Evolutionary conservation across 2,888 invertebrate genomes (phyloP).

Genomic region (Nephrotoma guestfalica): DNA sequence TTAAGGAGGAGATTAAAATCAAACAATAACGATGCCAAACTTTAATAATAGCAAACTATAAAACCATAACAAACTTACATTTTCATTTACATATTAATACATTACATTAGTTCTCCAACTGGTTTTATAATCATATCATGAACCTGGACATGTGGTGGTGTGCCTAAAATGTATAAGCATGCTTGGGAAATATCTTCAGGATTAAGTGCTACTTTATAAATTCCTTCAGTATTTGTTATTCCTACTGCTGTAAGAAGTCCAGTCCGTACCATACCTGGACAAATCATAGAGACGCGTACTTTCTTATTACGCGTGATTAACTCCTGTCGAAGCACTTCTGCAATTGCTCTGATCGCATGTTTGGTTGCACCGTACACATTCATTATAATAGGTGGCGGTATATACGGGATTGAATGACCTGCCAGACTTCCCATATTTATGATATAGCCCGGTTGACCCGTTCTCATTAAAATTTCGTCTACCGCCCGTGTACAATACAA

Average conservation of each 20-base stretch:
- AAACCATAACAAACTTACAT: too few species aligned
- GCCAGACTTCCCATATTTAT: slow-evolving; percentile 31
- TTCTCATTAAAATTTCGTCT: slow-evolving; percentile 33
- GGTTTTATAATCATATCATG: too few species aligned
- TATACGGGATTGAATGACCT: slow-evolving; percentile 31
- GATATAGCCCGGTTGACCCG: slow-evolving; percentile 30
- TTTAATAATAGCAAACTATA: too few species aligned
- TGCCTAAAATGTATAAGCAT: too few species aligned
- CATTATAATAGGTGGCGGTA: slow-evolving; percentile 12
- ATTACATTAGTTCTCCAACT: too few species aligned
- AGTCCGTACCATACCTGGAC: neutral
- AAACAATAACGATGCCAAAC: too few species aligned
- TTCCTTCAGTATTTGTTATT: neutral
- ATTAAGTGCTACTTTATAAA: too few species aligned
- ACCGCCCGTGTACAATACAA: slow-evolving; percentile 33
- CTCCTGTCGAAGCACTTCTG: slow-evolving; percentile 26
- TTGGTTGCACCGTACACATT: slow-evolving; percentile 20
- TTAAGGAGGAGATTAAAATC: too few species aligned
- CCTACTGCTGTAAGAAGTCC: neutral
- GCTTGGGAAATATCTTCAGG: too few species aligned
- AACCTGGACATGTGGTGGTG: too few species aligned
- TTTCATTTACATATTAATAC: too few species aligned
- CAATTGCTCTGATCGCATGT: slow-evolving; percentile 23
- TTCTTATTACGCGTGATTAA: slow-evolving; percentile 12
- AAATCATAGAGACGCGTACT: neutral